Conservation (phyloP, 1,140 invertebrate genomes). For the Hyphantria cunea region DNA sequence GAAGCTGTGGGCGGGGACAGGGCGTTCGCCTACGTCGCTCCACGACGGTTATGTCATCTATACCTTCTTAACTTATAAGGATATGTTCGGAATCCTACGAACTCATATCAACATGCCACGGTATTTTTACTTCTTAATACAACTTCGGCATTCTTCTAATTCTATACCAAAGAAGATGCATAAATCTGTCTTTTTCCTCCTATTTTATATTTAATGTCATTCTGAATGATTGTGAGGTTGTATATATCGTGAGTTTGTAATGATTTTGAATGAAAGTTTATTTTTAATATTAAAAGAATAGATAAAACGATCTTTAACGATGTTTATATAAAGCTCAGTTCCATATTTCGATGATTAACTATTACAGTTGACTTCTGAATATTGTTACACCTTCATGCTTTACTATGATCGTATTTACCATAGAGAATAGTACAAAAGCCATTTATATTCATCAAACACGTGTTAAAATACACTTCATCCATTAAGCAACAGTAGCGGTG, state of each 20-base stretch:
- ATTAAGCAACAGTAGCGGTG: constrained; percentile 57
- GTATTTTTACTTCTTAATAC: constrained; percentile 5
- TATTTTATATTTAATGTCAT: too few species aligned
- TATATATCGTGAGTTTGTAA: too few species aligned
- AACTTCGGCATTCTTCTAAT: constrained; percentile 15
- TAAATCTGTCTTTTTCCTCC: constrained; percentile 3
- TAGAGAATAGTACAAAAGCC: constrained; percentile 37
- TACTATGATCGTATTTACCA: constrained; percentile 41
- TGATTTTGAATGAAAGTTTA: too few species aligned
- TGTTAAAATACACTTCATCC: constrained; percentile 44
- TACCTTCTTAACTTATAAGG: constrained; percentile 63
- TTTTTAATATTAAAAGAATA: too few species aligned
- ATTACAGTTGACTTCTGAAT: constrained; percentile 35
- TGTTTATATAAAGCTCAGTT: constrained; percentile 27
- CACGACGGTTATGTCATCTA: constrained; percentile 64
- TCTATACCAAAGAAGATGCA: constrained; percentile 12
- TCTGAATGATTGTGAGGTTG: too few species aligned
- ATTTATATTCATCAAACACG: constrained; percentile 50
- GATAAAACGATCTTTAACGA: constrained; percentile 29
- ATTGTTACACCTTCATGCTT: constrained; percentile 38
- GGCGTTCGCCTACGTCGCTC: constrained; percentile 52
- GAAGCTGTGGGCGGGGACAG: constrained; percentile 65
- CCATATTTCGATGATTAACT: constrained; percentile 36
- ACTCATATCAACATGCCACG: constrained; percentile 31
- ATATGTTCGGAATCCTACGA: constrained; percentile 43